Evolutionary conservation across 1,140 invertebrate species (phyloP), one percentile per base, ranked within the genome.

Genomic region (Drosophila elegans): DNA sequence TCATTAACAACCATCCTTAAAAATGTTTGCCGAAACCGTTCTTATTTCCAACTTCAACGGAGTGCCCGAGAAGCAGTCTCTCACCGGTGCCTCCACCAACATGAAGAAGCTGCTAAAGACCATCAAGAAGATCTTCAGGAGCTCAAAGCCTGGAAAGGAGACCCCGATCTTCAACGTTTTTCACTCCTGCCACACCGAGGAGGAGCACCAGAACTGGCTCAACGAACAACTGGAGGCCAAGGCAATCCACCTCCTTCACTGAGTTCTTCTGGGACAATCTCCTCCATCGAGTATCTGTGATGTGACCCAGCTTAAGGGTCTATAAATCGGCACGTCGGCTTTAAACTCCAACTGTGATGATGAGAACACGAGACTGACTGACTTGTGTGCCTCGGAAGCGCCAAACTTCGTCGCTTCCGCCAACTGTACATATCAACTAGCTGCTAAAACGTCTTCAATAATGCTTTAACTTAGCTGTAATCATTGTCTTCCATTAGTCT

Each of bases 401-500:
- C 2, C 12, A 2, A 13, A 42, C 27, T 16, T 29, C 55, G 46
- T 42, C 46, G 52, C 66, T 68, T 63, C 54, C 66, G 57, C 59
- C 64, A 68, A 76, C 74, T 84, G 69, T 57, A 74, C 46, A 75
- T 62, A 73, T 52, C 32, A 54, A 44, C 1, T 57, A 71, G 44
- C 41, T 52, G 16, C 46, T 64, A 57, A 42, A 38, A 75, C 9
- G 42, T 55, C 46, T 54, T 55, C 21, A 63, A 68, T 66, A 57
- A 56, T 71, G 64, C 49, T 63, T 55, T 80, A 69, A 75, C 7
- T 34, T 53, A 38, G 49, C 39, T 41, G 6, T 64, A 72, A 89
- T 89, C 80, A 89, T 74, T 89, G 85, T 89, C 84, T 89, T 89
- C 80, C 85, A 89, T 60, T 67, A 85, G 81, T 41, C 3, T 34